phyloP scores from a whole-genome alignment of 2,113 vertebrate genomes.

The Rhinichthys klamathensis region DNA sequence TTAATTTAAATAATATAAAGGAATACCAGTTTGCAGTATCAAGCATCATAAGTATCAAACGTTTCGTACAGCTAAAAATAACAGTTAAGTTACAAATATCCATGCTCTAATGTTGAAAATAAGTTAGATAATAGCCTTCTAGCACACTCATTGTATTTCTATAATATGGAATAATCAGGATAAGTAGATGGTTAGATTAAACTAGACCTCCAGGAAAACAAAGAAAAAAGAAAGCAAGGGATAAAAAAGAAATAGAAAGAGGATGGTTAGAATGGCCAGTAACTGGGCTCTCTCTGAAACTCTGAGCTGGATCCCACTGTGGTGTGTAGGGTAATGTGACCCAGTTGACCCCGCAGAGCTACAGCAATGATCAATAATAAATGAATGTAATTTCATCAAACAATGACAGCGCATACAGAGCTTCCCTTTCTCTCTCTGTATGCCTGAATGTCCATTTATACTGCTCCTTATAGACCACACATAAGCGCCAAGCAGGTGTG shows the following conservation, averaged over 20 bases:
- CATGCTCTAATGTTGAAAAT: too few species aligned
- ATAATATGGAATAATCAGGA: neutral
- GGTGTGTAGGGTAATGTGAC: constrained; percentile 16
- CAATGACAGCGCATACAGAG: constrained; percentile 38
- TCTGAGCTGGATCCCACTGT: constrained; percentile 23
- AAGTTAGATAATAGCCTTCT: neutral
- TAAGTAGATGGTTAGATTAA: neutral
- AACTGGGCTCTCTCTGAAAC: constrained; percentile 21
- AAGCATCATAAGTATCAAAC: too few species aligned
- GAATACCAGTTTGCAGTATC: too few species aligned
- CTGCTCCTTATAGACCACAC: constrained; percentile 21
- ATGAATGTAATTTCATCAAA: constrained; percentile 46
- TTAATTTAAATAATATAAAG: too few species aligned
- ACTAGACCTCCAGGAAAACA: constrained; percentile 34
- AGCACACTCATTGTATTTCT: neutral
- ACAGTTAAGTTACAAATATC: too few species aligned
- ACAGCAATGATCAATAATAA: constrained; percentile 41
- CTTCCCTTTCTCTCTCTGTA: constrained; percentile 10
- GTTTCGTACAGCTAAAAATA: too few species aligned
- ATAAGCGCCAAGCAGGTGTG: constrained; percentile 31
- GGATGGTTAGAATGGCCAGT: neutral
- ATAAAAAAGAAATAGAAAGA: neutral
- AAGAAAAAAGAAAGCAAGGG: neutral
- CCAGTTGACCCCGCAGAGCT: constrained; percentile 26
- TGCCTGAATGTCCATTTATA: constrained; percentile 29